Conservation (phyloP, 2,113 vertebrate genomes). For the Psittacula cyanocephala region DNA sequence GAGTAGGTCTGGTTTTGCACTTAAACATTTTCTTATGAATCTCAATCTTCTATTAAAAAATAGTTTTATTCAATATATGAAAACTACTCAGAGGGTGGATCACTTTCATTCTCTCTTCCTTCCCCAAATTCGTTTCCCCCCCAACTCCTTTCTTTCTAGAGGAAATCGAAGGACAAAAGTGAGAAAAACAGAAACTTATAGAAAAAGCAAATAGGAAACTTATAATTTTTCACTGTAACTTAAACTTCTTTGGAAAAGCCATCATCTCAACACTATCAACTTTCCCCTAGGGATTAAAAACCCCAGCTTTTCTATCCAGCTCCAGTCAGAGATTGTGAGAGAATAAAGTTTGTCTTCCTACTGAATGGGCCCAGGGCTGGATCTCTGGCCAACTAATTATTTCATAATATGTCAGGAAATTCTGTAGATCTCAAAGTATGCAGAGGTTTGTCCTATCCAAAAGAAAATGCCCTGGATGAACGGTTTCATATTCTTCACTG, state of each 20-base stretch:
- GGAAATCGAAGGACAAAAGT: not conserved
- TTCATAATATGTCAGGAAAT: constrained; percentile 44
- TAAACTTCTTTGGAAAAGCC: not conserved
- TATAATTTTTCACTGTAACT: not conserved
- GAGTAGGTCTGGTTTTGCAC: not conserved
- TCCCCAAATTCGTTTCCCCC: not conserved
- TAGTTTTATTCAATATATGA: not conserved
- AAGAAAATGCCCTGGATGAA: not conserved
- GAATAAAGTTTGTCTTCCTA: constrained; percentile 3
- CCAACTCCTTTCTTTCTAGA: not conserved
- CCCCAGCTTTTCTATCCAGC: not conserved
- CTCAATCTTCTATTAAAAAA: not conserved
- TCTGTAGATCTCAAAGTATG: constrained; percentile 18
- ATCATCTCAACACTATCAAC: not conserved
- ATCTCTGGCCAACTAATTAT: constrained; percentile 27
- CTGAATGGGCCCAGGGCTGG: not conserved
- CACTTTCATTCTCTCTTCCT: not conserved
- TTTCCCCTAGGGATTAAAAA: not conserved
- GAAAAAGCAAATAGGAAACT: not conserved
- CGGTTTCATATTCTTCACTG: not conserved
- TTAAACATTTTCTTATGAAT: not conserved
- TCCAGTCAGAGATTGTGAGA: not conserved
- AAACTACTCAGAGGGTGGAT: not conserved
- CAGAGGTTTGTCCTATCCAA: not conserved
- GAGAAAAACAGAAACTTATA: not conserved